phyloP scores from a whole-genome alignment of 2,888 invertebrate species.

The Ichneumoninae sp. region DNA sequence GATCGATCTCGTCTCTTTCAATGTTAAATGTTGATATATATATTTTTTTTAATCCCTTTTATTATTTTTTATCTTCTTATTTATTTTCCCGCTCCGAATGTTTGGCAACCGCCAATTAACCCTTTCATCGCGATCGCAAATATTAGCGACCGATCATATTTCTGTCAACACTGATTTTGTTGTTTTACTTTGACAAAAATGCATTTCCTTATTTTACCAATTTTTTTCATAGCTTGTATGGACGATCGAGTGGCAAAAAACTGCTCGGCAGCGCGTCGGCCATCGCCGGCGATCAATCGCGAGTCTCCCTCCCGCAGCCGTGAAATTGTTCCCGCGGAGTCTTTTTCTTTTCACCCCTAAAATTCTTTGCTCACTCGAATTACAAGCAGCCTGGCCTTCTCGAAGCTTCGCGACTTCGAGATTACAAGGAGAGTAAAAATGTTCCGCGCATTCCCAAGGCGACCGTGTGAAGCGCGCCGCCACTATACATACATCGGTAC shows the following conservation, averaged over 20 bases:
- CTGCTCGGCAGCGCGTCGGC: constrained; percentile 7
- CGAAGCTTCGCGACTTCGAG: constrained; percentile 43
- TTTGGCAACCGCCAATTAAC: constrained; percentile 69
- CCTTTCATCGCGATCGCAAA: background rate
- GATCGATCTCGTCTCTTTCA: background rate
- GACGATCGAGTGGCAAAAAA: constrained; percentile 29
- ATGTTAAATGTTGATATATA: too few relatives aligned
- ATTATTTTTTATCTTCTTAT: too few relatives aligned
- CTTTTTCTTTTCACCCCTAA: constrained; percentile 43
- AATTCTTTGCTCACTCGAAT: constrained; percentile 41
- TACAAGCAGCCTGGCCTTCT: constrained; percentile 32
- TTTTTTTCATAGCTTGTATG: too few relatives aligned
- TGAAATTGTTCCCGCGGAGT: constrained; percentile 56
- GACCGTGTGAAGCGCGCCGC: background rate
- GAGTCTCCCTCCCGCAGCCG: constrained; percentile 47
- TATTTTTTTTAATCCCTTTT: too few relatives aligned
- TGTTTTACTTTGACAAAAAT: too few relatives aligned
- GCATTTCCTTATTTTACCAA: too few relatives aligned
- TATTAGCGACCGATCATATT: background rate
- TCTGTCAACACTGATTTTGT: background rate
- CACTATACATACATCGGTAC: background rate
- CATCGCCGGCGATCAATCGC: constrained; percentile 47
- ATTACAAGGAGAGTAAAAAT: constrained; percentile 56
- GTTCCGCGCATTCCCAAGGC: constrained; percentile 50
- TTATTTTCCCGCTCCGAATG: too few relatives aligned